phyloP scores from a whole-genome alignment of 2,888 invertebrate species.

The Sarcophaga subvicina region DNA sequence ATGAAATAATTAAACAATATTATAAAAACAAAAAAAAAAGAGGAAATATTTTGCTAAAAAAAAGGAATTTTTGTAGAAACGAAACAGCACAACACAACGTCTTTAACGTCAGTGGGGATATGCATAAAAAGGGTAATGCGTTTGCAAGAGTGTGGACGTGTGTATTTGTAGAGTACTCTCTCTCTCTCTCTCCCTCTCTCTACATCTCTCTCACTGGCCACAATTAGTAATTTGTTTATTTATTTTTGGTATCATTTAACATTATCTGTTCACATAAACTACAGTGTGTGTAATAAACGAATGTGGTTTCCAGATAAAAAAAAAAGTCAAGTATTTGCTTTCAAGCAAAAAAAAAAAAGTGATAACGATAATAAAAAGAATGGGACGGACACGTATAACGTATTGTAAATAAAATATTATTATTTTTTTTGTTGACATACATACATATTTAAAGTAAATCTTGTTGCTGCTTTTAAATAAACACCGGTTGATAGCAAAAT shows the following conservation, averaged over 20 bases:
- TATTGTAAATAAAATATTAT: too few species aligned
- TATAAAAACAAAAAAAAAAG: background rate
- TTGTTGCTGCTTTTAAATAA: too few species aligned
- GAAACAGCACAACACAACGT: background rate
- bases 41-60: background rate
- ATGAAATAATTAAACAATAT: constrained; percentile 29
- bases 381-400: background rate
- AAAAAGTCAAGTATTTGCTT: background rate
- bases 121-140: background rate
- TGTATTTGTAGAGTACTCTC: background rate
- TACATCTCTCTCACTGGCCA: background rate
- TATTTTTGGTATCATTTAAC: background rate
- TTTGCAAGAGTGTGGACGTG: background rate
- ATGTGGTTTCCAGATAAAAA: background rate
- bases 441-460: too few species aligned
- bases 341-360: background rate
- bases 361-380: background rate
- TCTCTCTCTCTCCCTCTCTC: too few species aligned
- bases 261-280: background rate
- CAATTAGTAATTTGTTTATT: background rate
- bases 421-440: too few species aligned
- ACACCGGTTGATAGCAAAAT: too few species aligned
- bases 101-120: background rate
- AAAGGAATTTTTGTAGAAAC: background rate
- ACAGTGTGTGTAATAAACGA: background rate